These are phyloP conservation scores for Nemopilema nomurai DNA, from an alignment of 30 jellyfish, hydroid and myxozoan species.

Conservation along the genomic window DNA sequence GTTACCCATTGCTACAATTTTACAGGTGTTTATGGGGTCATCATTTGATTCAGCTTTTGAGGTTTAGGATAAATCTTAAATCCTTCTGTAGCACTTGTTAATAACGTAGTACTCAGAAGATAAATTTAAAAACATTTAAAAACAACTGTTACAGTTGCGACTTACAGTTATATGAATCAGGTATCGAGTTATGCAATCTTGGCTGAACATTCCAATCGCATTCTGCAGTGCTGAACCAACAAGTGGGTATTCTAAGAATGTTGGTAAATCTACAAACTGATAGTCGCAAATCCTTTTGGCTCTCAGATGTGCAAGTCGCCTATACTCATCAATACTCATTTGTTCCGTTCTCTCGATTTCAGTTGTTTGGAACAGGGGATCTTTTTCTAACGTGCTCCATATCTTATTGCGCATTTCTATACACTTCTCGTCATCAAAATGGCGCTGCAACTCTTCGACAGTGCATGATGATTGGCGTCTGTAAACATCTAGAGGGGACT, in stretches of 20 bases:
- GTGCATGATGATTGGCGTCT: slow-evolving; percentile 54
- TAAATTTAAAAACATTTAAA: no score
- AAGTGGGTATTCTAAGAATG: slow-evolving; percentile 51
- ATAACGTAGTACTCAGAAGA: background rate
- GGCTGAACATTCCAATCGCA: slow-evolving; percentile 65
- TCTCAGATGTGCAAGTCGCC: slow-evolving; percentile 64
- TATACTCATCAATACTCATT: slow-evolving; percentile 58
- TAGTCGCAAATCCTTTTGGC: slow-evolving; percentile 58
- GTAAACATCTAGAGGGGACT: slow-evolving; percentile 62
- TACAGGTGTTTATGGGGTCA: no score
- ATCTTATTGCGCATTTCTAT: slow-evolving; percentile 8
- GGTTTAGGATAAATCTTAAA: no score
- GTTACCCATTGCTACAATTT: no score
- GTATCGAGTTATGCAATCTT: slow-evolving; percentile 67
- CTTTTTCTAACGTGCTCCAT: slow-evolving; percentile 71
- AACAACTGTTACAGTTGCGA: background rate
- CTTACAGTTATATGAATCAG: slow-evolving; percentile 70
- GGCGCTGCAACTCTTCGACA: slow-evolving; percentile 31
- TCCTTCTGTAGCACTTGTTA: no score
- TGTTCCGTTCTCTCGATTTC: slow-evolving; percentile 50
- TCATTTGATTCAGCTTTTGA: no score
- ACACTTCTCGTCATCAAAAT: slow-evolving; percentile 53
- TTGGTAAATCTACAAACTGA: slow-evolving; percentile 65
- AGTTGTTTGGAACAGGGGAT: slow-evolving; percentile 64
- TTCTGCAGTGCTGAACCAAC: slow-evolving; percentile 54